A percentile compares a stretch with the other conserved stretches of the same genome.
These are phyloP conservation scores for Folsomia candida DNA, from an alignment of 2,888 invertebrate genomes.

Conservation along the genomic window DNA sequence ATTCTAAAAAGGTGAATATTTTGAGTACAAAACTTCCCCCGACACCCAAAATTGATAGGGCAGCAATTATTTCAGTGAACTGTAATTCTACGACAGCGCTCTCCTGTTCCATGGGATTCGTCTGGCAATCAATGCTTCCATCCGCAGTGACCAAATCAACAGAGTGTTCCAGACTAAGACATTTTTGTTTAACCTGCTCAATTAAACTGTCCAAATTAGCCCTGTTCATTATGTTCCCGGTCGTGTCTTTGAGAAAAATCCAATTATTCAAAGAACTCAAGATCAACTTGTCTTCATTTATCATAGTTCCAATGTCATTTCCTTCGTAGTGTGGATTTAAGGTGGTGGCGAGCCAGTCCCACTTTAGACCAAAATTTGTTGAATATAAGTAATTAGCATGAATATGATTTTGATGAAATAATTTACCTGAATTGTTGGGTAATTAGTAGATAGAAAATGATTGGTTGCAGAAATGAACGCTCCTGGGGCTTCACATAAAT, in stretches of 20 bases:
- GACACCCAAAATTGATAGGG: conserved; percentile 66
- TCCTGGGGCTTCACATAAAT: conserved; percentile 97
- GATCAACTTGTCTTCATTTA: conserved; percentile 83
- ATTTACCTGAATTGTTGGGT: conserved; percentile 25
- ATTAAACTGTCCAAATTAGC: conserved; percentile 67
- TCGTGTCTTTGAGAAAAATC: conserved; percentile 81
- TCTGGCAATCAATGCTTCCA: conserved; percentile 85
- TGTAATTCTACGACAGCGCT: conserved; percentile 72
- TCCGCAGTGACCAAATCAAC: conserved; percentile 77
- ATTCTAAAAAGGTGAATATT: conserved; percentile 86
- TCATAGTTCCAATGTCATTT: conserved; percentile 69
- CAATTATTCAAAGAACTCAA: conserved; percentile 73
- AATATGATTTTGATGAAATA: conserved; percentile 6
- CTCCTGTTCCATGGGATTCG: conserved; percentile 82
- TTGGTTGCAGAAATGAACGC: conserved; percentile 89
- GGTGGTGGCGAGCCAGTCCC: conserved; percentile 83
- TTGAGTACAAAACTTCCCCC: conserved; percentile 81
- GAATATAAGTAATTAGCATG: conserved; percentile 14
- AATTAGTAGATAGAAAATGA: conserved; percentile 66
- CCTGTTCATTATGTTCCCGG: conserved; percentile 76
- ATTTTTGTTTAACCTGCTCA: conserved; percentile 54
- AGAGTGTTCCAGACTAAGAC: conserved; percentile 3
- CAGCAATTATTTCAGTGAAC: conserved; percentile 77
- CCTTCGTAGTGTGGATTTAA: conserved; percentile 91
- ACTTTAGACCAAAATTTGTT: conserved; percentile 57